Evolutionary conservation across 2,888 invertebrate genomes (phyloP).

Genomic region (Eupithecia tripunctaria): DNA sequence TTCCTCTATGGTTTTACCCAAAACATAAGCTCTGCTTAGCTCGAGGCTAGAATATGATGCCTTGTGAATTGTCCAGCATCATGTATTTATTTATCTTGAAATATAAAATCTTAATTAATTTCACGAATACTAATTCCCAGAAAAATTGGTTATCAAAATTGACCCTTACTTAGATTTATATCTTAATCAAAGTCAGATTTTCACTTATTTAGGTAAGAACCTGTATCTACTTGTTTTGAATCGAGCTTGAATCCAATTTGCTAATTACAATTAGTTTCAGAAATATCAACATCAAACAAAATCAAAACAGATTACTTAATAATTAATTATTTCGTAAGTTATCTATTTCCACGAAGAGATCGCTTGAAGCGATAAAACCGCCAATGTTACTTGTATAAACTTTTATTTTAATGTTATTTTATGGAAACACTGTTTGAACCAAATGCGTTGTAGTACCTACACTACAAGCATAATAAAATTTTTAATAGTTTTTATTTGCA

Average conservation of each 20-base stretch:
- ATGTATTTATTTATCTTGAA: neutral
- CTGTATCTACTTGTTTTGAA: neutral
- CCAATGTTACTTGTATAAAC: neutral
- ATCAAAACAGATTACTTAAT: neutral
- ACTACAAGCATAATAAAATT: constrained; percentile 23
- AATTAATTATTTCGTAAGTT: neutral
- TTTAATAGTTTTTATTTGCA: constrained; percentile 35
- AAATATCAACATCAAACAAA: neutral
- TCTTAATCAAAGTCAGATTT: neutral
- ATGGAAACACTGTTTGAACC: neutral
- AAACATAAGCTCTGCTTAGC: neutral
- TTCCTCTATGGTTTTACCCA: neutral
- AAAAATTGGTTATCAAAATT: too few species aligned
- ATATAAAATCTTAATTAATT: too few species aligned
- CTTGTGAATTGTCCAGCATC: neutral
- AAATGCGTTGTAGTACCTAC: neutral
- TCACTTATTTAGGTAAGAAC: too few species aligned
- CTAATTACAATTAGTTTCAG: neutral
- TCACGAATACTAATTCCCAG: too few species aligned
- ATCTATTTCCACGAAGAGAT: neutral
- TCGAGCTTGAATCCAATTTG: neutral
- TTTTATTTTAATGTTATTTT: neutral
- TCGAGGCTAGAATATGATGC: neutral
- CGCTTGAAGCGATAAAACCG: neutral
- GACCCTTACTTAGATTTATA: too few species aligned